Conservation (phyloP, 37 sponge, comb jelly and placozoan species). For the Beroe ovata region DNA sequence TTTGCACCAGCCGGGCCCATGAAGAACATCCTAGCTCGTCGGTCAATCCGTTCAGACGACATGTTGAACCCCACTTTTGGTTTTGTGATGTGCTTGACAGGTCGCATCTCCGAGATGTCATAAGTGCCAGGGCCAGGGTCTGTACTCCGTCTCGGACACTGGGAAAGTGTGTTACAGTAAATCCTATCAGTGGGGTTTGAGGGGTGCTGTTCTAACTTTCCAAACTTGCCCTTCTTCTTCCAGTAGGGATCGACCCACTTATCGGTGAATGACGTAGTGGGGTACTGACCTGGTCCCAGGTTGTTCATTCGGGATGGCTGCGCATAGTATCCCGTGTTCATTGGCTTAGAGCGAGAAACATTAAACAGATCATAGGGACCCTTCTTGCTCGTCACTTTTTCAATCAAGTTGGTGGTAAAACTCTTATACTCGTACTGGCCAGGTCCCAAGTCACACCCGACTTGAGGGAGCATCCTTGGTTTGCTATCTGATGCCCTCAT, state of each 20-base stretch:
- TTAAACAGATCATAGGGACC: conserved; percentile 95
- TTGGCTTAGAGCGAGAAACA: conserved; percentile 74
- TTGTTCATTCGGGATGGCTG: conserved; percentile 70
- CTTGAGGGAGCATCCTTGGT: conserved; percentile 48
- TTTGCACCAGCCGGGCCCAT: conserved; percentile 65
- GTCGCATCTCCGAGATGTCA: conserved; percentile 3
- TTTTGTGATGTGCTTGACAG: conserved; percentile 55
- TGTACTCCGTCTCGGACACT: conserved; percentile 80
- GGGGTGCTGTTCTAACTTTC: conserved; percentile 75
- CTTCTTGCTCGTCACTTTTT: conserved; percentile 78
- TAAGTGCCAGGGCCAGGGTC: conserved; percentile 58
- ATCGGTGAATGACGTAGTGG: conserved; percentile 74
- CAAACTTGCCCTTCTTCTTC: conserved; percentile 77
- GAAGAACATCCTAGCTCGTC: conserved; percentile 55
- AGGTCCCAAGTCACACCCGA: conserved; percentile 83
- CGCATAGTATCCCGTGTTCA: conserved; percentile 68
- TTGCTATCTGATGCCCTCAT: conserved; percentile 78
- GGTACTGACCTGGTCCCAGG: conserved; percentile 88
- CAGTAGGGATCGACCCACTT: conserved; percentile 75
- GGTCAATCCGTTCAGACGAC: conserved; percentile 59
- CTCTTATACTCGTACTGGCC: conserved; percentile 77
- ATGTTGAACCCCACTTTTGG: conserved; percentile 57
- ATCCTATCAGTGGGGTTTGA: conserved; percentile 86
- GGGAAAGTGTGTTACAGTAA: conserved; percentile 86
- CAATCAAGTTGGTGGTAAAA: conserved; percentile 74